phyloP scores from a whole-genome alignment of 1,140 invertebrate genomes.

The Macrotrachela quadricornifera region DNA sequence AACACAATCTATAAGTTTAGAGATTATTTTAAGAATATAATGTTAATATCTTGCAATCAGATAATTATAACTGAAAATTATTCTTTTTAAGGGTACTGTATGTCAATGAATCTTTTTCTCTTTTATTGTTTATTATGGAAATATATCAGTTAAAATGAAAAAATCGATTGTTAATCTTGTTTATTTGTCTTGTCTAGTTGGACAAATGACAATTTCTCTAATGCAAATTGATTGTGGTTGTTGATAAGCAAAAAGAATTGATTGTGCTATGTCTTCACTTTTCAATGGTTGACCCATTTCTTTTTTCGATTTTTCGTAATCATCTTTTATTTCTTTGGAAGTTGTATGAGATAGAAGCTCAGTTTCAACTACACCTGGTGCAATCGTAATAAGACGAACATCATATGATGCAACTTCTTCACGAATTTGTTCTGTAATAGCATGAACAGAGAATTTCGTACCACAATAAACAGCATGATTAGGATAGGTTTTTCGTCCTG shows the following conservation, averaged over 20 bases:
- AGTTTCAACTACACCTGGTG: conserved; percentile 33
- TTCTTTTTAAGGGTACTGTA: too few relatives aligned
- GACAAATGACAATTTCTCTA: conserved; percentile 32
- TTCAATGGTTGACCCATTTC: conserved; percentile 19
- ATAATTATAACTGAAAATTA: too few relatives aligned
- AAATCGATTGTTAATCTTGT: too few relatives aligned
- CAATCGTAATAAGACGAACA: conserved; percentile 30
- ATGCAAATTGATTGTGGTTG: conserved; percentile 28
- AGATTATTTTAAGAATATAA: too few relatives aligned
- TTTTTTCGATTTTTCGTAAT: conserved; percentile 5
- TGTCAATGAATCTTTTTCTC: too few relatives aligned
- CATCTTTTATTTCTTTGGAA: conserved; percentile 22
- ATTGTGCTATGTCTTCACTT: conserved; percentile 25
- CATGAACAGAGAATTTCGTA: conserved; percentile 33
- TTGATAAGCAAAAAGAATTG: conserved; percentile 26
- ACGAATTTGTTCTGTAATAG: conserved; percentile 27
- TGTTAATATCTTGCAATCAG: too few relatives aligned
- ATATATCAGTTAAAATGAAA: too few relatives aligned
- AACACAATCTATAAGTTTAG: too few relatives aligned
- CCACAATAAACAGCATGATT: conserved; percentile 33
- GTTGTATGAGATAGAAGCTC: conserved; percentile 22
- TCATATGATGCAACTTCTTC: conserved; percentile 23
- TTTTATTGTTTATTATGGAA: too few relatives aligned
- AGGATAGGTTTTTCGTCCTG: conserved; percentile 29
- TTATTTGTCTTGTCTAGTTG: too few relatives aligned